Evolutionary conservation across 2,113 vertebrate species (phyloP), one percentile per base, ranked within the genome.

Genomic region (Anarrhichthys ocellatus): DNA sequence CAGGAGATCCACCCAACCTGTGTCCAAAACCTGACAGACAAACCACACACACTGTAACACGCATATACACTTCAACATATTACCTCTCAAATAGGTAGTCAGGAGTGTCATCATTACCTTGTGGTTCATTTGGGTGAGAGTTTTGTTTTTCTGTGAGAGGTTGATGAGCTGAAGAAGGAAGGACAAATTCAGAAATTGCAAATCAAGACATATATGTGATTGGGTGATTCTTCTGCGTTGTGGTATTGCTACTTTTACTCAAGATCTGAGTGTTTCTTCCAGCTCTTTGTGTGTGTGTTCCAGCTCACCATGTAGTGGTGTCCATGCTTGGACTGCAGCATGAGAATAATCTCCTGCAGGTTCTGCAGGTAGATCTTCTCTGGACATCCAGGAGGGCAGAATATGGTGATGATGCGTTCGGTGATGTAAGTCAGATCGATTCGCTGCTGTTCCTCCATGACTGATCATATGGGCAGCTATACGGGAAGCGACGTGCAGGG

Each of bases 381-480:
- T 0, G 96, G 95, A 84, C 96, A 96, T 44, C 86, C 86, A 0
- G 84, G 67, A 5, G 95, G 95, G 70, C 97, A 98, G 72, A 95
- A 95, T 6, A 98, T 91, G 0, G 95, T 95, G 14, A 99, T 98
- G 92, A 99, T 96, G 32, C 97, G 91, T 81, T 99, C 97, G 0
- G 97, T 99, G 93, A 99, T 92, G 80, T 98, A 99, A 38, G 95
- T 97, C 86, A 99, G 95, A 88, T 99, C 97, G 64, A 98, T 94
- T 81, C 95, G 94, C 34, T 86, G 95, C 64, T 85, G 90, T 69
- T 96, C 95, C 87, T 96, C 97, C 97, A 98, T 98, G 88, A 92
- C 79, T 89, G 86, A 17, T 32, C 84, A 87, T 83, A 78, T 80
- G 70, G 69, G 46, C 54, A 10, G 58, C 83, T 87, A 29, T 29